Conservation (phyloP, 2,888 invertebrate genomes). For the Dryocosmus kuriphilus region DNA sequence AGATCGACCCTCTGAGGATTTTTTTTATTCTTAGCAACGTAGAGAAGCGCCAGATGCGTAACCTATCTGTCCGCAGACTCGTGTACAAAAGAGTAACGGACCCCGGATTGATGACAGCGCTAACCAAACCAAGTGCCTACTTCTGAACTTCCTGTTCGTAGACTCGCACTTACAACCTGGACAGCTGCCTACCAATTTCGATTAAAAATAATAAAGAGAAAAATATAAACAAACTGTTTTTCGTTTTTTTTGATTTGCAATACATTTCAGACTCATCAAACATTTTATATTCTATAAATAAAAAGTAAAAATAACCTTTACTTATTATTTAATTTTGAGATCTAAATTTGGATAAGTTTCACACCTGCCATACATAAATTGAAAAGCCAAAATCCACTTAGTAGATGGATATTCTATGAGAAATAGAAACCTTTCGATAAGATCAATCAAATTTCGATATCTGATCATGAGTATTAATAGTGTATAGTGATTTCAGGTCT, state of each 20-base stretch:
- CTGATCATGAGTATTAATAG: not conserved
- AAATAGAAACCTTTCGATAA: not conserved
- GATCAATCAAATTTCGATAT: not conserved
- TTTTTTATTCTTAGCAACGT: not conserved
- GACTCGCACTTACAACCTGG: conserved; percentile 1
- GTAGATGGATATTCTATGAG: not conserved
- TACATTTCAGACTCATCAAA: too few relatives aligned
- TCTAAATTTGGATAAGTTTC: too few relatives aligned
- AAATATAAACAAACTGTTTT: not conserved
- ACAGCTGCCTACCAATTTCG: conserved; percentile 10
- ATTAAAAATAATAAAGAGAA: not conserved
- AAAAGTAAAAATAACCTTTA: too few relatives aligned
- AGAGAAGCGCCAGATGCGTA: conserved; percentile 25
- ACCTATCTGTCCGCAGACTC: not conserved
- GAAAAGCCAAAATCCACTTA: too few relatives aligned
- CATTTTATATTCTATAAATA: too few relatives aligned
- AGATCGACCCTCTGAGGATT: not conserved
- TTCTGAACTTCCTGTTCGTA: conserved; percentile 19
- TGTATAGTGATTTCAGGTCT: not conserved
- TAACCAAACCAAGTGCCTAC: conserved; percentile 5
- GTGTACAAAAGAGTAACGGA: conserved; percentile 10
- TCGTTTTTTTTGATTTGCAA: too few relatives aligned
- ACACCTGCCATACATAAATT: too few relatives aligned
- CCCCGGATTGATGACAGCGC: conserved; percentile 20
- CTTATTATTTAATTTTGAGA: too few relatives aligned